Evolutionary conservation across 2,797 vertebrate genomes (phyloP).

Genomic region (Emydoidea blandingii): DNA sequence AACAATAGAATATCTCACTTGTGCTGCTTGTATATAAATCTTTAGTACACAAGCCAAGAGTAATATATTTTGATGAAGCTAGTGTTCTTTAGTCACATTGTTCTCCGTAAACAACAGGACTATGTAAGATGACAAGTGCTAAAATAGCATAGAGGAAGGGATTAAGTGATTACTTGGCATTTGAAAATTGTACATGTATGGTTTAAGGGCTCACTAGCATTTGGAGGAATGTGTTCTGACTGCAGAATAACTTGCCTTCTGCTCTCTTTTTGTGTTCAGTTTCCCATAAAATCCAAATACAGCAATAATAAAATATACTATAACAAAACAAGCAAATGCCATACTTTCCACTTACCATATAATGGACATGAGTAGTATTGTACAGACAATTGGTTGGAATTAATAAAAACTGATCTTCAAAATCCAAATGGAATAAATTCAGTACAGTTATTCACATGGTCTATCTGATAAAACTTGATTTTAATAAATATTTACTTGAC

Average conservation of each 20-base stretch:
- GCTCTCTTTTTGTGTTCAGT: not conserved
- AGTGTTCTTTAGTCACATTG: slow-evolving; percentile 14
- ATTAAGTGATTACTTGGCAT: slow-evolving; percentile 65
- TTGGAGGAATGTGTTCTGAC: slow-evolving; percentile 43
- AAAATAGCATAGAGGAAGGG: not conserved
- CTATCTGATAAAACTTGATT: not conserved
- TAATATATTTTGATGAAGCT: slow-evolving; percentile 3
- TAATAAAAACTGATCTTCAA: slow-evolving; percentile 14
- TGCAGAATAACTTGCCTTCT: slow-evolving; percentile 12
- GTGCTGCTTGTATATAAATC: slow-evolving; percentile 10
- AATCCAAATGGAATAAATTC: not conserved
- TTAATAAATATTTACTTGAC: slow-evolving; percentile 1
- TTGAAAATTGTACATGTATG: slow-evolving; percentile 41
- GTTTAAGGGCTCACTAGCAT: slow-evolving; percentile 52
- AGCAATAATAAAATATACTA: not conserved
- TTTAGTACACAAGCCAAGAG: not conserved
- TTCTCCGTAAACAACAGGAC: slow-evolving; percentile 1
- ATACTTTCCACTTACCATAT: not conserved
- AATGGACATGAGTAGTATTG: not conserved
- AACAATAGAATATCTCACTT: slow-evolving; percentile 33
- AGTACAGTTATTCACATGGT: not conserved
- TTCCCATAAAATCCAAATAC: not conserved
- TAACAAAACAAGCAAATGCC: not conserved
- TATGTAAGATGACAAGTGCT: slow-evolving; percentile 12
- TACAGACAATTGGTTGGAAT: not conserved